phyloP scores from a whole-genome alignment of 2,888 invertebrate species.

The Tipula helvola region DNA sequence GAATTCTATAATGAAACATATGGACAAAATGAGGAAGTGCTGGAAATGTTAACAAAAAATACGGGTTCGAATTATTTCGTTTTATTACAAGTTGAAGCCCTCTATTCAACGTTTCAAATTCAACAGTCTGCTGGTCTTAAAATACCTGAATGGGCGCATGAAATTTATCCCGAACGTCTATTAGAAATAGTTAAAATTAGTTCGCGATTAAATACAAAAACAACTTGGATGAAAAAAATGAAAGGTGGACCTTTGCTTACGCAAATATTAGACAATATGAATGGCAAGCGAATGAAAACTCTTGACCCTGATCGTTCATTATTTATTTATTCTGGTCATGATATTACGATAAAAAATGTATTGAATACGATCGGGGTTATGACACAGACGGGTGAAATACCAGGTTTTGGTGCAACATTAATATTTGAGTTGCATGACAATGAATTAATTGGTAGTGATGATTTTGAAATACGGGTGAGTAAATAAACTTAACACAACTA shows the following conservation, averaged over 20 bases:
- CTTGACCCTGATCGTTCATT: slow-evolving; percentile 39
- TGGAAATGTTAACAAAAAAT: not conserved
- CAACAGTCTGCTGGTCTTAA: not conserved
- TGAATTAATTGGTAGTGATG: slow-evolving; percentile 24
- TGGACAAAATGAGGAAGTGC: not conserved
- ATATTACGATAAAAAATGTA: slow-evolving; percentile 64
- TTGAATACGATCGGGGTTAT: slow-evolving; percentile 59
- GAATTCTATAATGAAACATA: not conserved
- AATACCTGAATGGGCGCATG: not conserved
- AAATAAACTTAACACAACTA: not conserved
- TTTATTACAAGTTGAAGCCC: not conserved
- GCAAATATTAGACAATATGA: slow-evolving; percentile 52
- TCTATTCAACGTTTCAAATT: not conserved
- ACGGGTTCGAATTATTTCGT: not conserved
- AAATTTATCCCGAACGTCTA: not conserved
- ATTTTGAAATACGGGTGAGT: slow-evolving; percentile 47
- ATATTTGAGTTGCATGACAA: slow-evolving; percentile 58
- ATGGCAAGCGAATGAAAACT: slow-evolving; percentile 36
- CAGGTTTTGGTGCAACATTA: slow-evolving; percentile 64
- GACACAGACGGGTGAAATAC: slow-evolving; percentile 46
- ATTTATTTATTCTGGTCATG: slow-evolving; percentile 67
- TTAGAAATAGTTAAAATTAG: not conserved
- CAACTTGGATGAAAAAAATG: not conserved
- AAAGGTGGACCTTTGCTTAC: slow-evolving; percentile 41
- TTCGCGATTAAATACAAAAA: not conserved